phyloP scores from a whole-genome alignment of 2,797 vertebrate genomes.

The Sphenopsis melanotis region DNA sequence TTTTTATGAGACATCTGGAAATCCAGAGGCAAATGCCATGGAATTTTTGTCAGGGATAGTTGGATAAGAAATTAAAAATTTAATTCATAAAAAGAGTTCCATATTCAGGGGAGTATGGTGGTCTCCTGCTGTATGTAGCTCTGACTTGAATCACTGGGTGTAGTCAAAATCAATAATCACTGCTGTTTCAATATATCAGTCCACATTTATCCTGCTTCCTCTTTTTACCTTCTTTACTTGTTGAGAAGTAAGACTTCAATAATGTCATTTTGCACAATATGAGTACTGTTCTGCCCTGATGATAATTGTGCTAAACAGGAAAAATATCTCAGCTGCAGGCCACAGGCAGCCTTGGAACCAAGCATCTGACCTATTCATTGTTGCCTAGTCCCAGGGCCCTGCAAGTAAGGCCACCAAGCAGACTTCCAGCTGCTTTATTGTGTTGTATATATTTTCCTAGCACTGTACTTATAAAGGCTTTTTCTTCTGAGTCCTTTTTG shows the following conservation, averaged over 20 bases:
- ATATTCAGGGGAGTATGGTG: background rate
- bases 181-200: background rate
- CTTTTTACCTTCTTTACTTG: background rate
- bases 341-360: background rate
- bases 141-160: background rate
- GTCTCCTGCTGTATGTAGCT: background rate
- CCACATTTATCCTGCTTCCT: background rate
- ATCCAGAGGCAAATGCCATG: background rate
- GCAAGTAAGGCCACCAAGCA: background rate
- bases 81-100: background rate
- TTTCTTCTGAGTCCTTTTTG: background rate
- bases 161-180: background rate
- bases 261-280: background rate
- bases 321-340: background rate
- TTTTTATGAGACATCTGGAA: background rate
- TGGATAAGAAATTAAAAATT: background rate
- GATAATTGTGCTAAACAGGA: background rate
- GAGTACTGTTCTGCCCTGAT: background rate
- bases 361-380: background rate
- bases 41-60: background rate
- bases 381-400: background rate
- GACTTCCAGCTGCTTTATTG: background rate
- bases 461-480: background rate
- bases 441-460: background rate
- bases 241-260: background rate